These are phyloP conservation scores for Creontiades dilutus DNA, from an alignment of 2,888 invertebrate species.

Conservation along the genomic window DNA sequence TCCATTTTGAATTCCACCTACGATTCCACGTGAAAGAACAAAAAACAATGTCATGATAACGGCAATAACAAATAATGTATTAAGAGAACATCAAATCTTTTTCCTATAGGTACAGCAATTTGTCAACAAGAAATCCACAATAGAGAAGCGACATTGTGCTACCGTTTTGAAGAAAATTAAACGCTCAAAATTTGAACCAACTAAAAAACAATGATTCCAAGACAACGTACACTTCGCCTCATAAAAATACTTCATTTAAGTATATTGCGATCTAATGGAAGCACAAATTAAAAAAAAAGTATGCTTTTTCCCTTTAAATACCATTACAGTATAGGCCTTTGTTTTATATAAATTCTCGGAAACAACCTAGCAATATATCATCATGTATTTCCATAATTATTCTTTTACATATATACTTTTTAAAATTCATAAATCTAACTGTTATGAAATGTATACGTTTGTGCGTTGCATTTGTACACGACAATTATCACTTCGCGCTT, in stretches of 20 bases:
- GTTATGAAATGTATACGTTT: slow-evolving; percentile 71
- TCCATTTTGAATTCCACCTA: not conserved
- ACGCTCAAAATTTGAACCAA: not conserved
- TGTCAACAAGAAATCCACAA: not conserved
- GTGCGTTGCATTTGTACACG: slow-evolving; percentile 71
- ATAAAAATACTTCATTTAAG: slow-evolving; percentile 49
- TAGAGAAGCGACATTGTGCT: not conserved
- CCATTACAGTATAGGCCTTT: slow-evolving; percentile 61
- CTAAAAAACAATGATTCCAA: not conserved
- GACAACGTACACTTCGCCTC: slow-evolving; percentile 32
- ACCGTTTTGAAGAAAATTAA: not conserved
- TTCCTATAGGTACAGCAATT: not conserved
- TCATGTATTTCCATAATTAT: slow-evolving; percentile 43
- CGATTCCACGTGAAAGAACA: slow-evolving; percentile 1
- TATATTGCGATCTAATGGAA: slow-evolving; percentile 65
- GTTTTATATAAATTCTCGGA: slow-evolving; percentile 56
- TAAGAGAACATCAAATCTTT: not conserved
- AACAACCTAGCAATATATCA: slow-evolving; percentile 64
- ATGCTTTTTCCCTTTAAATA: slow-evolving; percentile 50
- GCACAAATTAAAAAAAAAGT: slow-evolving; percentile 59
- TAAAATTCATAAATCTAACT: slow-evolving; percentile 66
- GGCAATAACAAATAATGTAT: not conserved
- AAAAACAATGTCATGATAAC: not conserved
- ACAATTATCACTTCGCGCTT: slow-evolving; percentile 69
- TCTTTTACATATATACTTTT: slow-evolving; percentile 52